Evolutionary conservation across 2,113 vertebrate genomes (phyloP), one percentile per base, ranked within the genome.

Genomic region (Panthera tigris): DNA sequence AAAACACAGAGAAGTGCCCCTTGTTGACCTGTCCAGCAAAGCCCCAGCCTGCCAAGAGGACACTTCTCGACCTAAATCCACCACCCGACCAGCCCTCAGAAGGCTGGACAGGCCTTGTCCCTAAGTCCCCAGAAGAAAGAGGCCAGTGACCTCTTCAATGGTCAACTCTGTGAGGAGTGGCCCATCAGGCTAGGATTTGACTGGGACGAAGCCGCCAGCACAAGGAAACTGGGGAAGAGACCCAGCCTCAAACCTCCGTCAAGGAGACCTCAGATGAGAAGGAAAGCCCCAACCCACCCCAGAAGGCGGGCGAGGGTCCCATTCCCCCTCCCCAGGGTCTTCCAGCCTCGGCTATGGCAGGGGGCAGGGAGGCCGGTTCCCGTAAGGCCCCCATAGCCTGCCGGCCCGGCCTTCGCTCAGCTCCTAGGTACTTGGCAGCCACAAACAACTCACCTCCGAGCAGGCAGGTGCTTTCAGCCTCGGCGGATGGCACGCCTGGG

Each of bases 121-220:
- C 33, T 33, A 80, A 97, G 98, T 29, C 98, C 98, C 27, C 71
- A 39, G 57, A 92, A 80, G 29, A 94, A 94, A 68, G 82, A 94
- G 12, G 52, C 85, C 25, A n/a, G 15, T 80, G 36, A 41, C 52
- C 97, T 69, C 15, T 69, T n/a, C 66, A 98, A 36, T 89, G 2
- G 93, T 91, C 15, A 3, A 4, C 11, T 7, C 96, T 23, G n/a
- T 73, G 52, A 98, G 98, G 52, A 69, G 92, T 15, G 98, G 94
- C 97, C 98, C 7, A 57, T 99, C 86, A 99, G 98, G 96, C 97
- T 99, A 3, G 99, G 99, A 97, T 99, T 99, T 94, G 99, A 99
- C 95, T 99, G 41, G 98, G 98, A 99, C 1, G 94, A 76, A 41
- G 92, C 98, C 48, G 91, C 98, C 61, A 97, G 97, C 89, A 99